Conservation (phyloP, 2,888 invertebrate genomes). For the Rhyacophila evoluta region DNA sequence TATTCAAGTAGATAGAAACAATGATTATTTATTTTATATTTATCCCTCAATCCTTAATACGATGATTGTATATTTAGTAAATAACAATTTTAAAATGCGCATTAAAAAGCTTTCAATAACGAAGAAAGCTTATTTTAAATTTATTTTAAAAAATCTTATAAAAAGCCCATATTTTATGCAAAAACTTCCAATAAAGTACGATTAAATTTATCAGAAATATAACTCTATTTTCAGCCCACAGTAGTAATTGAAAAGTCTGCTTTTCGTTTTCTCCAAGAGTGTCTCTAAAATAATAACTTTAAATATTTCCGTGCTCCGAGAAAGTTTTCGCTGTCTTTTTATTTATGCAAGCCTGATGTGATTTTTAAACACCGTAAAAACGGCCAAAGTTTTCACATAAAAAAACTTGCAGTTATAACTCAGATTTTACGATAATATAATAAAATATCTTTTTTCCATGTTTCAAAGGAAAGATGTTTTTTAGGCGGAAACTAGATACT, state of each 20-base stretch:
- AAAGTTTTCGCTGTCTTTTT: constrained; percentile 41
- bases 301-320: constrained; percentile 35
- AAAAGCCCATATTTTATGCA: too few relatives aligned
- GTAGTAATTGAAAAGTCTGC: neutral
- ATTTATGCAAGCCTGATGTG: constrained; percentile 44
- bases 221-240: neutral
- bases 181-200: too few relatives aligned
- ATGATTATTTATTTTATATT: too few relatives aligned
- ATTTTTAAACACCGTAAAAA: constrained; percentile 48
- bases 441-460: constrained; percentile 1
- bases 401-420: constrained; percentile 39
- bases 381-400: constrained; percentile 43
- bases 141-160: too few relatives aligned
- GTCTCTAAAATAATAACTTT: neutral
- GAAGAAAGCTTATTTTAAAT: too few relatives aligned
- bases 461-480: neutral
- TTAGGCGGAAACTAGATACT: too few relatives aligned
- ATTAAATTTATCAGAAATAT: too few relatives aligned
- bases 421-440: constrained; percentile 35
- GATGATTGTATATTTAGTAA: too few relatives aligned
- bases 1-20: too few relatives aligned
- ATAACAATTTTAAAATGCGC: too few relatives aligned
- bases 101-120: too few relatives aligned
- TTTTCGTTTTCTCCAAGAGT: neutral
- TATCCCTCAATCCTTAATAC: too few relatives aligned